Conservation (phyloP, 2,888 invertebrate genomes). For the Synanthedon tipuliformis region DNA sequence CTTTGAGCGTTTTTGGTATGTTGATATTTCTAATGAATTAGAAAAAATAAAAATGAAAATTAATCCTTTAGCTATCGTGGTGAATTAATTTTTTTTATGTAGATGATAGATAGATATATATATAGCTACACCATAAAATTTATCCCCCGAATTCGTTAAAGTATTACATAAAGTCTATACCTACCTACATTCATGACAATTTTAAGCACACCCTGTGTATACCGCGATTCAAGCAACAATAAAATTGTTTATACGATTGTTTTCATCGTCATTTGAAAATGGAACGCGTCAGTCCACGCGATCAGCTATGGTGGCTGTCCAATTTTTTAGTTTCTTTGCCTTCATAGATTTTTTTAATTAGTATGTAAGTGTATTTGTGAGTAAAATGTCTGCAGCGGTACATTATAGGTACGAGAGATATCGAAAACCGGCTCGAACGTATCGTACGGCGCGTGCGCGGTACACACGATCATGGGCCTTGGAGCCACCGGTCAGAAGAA, state of each 20-base stretch:
- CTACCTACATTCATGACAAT: background rate
- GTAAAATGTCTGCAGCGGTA: slow-evolving; percentile 42
- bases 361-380: slow-evolving; percentile 23
- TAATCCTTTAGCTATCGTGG: too few species aligned
- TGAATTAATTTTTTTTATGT: too few species aligned
- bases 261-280: slow-evolving; percentile 47
- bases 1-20: too few species aligned
- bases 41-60: too few species aligned
- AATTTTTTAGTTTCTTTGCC: background rate
- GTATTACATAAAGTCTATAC: too few species aligned
- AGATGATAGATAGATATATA: too few species aligned
- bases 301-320: slow-evolving; percentile 24
- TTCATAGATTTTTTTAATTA: background rate
- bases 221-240: slow-evolving; percentile 32
- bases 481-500: slow-evolving; percentile 10
- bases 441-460: slow-evolving; percentile 36
- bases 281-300: slow-evolving; percentile 19
- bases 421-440: slow-evolving; percentile 36
- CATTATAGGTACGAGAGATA: slow-evolving; percentile 40
- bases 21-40: too few species aligned
- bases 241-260: slow-evolving; percentile 58
- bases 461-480: slow-evolving; percentile 40
- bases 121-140: too few species aligned
- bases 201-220: slow-evolving; percentile 29
- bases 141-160: too few species aligned